Conservation (phyloP, 2,888 invertebrate genomes). For the Tenthredo mesomela region DNA sequence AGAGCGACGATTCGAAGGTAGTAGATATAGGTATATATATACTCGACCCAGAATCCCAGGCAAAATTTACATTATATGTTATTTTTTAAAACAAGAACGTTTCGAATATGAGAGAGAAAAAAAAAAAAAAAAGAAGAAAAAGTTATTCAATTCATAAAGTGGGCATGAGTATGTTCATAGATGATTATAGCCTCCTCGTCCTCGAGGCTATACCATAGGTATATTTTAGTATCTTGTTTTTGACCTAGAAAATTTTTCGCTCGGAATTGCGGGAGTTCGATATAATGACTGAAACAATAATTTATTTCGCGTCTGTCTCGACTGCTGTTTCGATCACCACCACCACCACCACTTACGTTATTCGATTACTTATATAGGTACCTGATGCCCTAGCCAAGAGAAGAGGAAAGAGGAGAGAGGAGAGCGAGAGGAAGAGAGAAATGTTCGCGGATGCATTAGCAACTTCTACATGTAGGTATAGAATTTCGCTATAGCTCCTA, state of each 20-base stretch:
- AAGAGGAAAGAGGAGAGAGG: background rate
- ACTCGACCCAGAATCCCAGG: background rate
- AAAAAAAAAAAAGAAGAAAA: background rate
- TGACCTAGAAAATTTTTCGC: background rate
- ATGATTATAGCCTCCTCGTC: background rate
- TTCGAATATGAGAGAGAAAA: background rate
- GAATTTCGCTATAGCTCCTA: background rate
- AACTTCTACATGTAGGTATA: background rate
- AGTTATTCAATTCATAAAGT: background rate
- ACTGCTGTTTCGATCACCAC: too few relatives aligned
- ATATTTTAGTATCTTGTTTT: background rate
- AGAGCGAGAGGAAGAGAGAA: background rate
- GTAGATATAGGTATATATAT: too few relatives aligned
- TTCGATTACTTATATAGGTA: slow-evolving; percentile 13
- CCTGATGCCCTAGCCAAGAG: background rate
- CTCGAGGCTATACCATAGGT: background rate
- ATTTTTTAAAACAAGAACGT: background rate
- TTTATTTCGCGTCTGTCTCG: background rate
- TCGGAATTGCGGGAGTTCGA: background rate
- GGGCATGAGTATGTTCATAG: background rate
- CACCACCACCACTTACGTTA: background rate
- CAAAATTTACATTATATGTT: background rate
- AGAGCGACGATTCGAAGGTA: background rate
- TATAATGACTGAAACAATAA: background rate
- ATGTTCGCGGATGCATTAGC: slow-evolving; percentile 40